Evolutionary conservation across 53 echinoderm and acorn worm species (phyloP).

Genomic region (Henricia sp.): DNA sequence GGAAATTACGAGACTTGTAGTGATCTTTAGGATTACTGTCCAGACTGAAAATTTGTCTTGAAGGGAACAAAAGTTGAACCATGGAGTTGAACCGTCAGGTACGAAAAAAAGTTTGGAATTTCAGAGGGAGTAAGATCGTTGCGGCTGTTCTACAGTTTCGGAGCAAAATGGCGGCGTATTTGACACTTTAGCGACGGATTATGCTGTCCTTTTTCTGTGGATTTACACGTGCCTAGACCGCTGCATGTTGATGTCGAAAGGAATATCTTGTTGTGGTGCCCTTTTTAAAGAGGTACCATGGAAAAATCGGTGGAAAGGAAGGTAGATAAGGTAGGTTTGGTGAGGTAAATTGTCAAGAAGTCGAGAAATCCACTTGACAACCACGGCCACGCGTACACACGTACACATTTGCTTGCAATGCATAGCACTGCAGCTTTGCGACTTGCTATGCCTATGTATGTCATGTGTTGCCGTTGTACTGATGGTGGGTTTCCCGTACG

Average conservation of each 20-base stretch:
- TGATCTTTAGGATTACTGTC: no score
- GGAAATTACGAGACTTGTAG: not conserved
- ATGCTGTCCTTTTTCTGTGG: constrained; percentile 14
- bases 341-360: constrained; percentile 1
- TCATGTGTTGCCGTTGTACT: no score
- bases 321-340: constrained; percentile 49
- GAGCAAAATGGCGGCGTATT: constrained; percentile 56
- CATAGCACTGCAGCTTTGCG: no score
- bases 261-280: constrained; percentile 30
- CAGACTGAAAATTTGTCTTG: not conserved
- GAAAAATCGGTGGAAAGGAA: constrained; percentile 49
- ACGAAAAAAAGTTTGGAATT: constrained; percentile 31
- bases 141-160: constrained; percentile 38
- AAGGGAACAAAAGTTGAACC: not conserved
- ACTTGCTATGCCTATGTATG: no score
- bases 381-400: no score
- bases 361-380: constrained; percentile 34
- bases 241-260: constrained; percentile 47
- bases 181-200: constrained; percentile 44
- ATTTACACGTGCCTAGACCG: constrained; percentile 13
- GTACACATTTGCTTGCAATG: no score
- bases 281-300: constrained; percentile 39
- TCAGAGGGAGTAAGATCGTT: constrained; percentile 21
- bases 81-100: no score
- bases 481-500: no score